These are phyloP conservation scores for Silurus asotus DNA, from an alignment of 2,113 vertebrate genomes.

Conservation along the genomic window DNA sequence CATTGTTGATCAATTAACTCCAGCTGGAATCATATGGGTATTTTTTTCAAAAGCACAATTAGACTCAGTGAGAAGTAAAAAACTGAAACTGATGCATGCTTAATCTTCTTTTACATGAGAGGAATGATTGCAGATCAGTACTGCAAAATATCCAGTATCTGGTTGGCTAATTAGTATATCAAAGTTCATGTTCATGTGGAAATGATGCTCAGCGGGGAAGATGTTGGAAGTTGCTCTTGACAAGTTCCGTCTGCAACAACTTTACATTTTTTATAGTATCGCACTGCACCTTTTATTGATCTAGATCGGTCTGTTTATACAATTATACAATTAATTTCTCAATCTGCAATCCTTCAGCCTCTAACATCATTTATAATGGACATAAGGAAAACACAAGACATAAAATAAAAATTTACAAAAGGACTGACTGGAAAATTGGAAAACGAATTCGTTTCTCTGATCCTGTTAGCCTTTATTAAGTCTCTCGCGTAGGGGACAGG, in stretches of 20 bases:
- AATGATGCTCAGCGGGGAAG: too few relatives aligned
- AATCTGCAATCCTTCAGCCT: too few relatives aligned
- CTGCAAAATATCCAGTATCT: neutral
- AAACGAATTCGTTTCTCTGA: neutral
- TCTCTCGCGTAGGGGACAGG: neutral
- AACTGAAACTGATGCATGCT: neutral
- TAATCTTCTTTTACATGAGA: neutral
- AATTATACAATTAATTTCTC: too few relatives aligned
- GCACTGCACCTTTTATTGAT: neutral
- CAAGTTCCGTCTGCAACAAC: too few relatives aligned
- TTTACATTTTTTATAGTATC: neutral
- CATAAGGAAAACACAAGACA: too few relatives aligned
- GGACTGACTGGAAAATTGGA: neutral
- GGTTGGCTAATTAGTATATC: neutral
- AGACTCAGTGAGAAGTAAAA: neutral
- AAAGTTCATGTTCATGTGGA: neutral
- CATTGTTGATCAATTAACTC: neutral
- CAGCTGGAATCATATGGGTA: neutral
- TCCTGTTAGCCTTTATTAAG: neutral
- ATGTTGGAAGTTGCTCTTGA: too few relatives aligned
- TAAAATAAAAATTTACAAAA: too few relatives aligned
- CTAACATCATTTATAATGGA: too few relatives aligned
- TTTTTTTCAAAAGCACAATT: neutral
- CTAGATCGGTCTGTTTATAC: too few relatives aligned
- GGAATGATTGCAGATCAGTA: neutral